Percentiles rank a stretch among this genome's conserved stretches.
Conservation (phyloP, 1,140 invertebrate species). For the Chymomyza costata region DNA sequence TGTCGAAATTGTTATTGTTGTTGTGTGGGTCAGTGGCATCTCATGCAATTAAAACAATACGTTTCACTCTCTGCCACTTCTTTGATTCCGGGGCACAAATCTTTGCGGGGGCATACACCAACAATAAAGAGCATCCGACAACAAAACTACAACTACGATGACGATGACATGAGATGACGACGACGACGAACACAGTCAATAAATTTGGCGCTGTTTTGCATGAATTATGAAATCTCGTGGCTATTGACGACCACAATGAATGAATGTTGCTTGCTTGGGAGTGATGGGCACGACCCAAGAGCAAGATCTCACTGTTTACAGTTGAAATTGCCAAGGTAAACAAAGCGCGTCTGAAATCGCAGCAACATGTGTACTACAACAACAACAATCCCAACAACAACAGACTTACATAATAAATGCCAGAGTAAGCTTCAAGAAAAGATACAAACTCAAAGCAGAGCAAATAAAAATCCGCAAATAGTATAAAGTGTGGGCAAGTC, state of each 20-base stretch:
- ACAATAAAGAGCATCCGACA: background rate
- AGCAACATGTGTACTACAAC: constrained; percentile 23
- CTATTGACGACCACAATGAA: constrained; percentile 26
- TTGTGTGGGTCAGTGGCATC: constrained; percentile 69
- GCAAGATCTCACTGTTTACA: constrained; percentile 23
- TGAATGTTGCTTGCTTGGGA: too few species aligned
- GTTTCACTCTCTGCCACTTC: too few species aligned
- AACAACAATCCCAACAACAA: constrained; percentile 7
- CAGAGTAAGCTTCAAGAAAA: constrained; percentile 40
- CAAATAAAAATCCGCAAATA: constrained; percentile 54
- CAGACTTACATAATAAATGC: constrained; percentile 32
- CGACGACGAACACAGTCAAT: constrained; percentile 28
- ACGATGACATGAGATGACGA: constrained; percentile 12
- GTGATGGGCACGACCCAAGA: constrained; percentile 33
- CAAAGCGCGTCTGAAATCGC: constrained; percentile 35
- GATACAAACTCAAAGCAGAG: constrained; percentile 40
- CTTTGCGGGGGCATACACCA: too few species aligned
- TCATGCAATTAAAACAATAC: too few species aligned
- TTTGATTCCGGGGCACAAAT: too few species aligned
- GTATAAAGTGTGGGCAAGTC: too few species aligned
- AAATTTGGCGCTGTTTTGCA: constrained; percentile 45
- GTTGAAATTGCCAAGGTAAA: constrained; percentile 50
- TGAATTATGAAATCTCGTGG: constrained; percentile 48
- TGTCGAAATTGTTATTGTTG: constrained; percentile 45
- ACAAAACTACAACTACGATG: background rate